Base-by-base conservation (phyloP, 2,888 invertebrate species). In the Drosophila lutescens region DNA sequence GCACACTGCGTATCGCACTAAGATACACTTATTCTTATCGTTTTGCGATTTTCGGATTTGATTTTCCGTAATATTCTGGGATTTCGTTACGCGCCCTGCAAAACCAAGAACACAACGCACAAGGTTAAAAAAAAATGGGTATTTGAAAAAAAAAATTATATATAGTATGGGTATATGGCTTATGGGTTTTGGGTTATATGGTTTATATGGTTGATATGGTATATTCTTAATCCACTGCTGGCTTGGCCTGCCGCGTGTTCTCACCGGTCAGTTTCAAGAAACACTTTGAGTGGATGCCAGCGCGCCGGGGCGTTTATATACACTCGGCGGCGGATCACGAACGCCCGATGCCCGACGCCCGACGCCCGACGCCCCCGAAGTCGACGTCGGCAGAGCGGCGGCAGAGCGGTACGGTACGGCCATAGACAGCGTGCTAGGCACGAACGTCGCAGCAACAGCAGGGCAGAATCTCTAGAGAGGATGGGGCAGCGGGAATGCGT, bases 241-340 rank as follows among this genome's bases (percentile, higher is more conserved):
- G 46, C 26, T 32, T 32, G 30, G 30, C 30, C 30, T 47, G 47
- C 49, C 49, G 71, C 47, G 65, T 73, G 76, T 69, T 74, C 74
- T 74, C 74, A 74, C 74, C 74, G 74, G 76, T 74, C 74, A 70
- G 76, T 87, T 87, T 79, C 82, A 81, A 89, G 88, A 91, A 88
- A 85, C 90, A 90, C 90, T 91, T 90, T 91, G 91, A 91, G 85
- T 91, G 86, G 86, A 78, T 90, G 88, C 83, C 68, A 57, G 57
- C 32, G 47, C 23, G 49, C 53, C 78, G 68, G 46, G 59, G 41
- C 74, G 78, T 46, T 75, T 75, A 50, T 75, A 75, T 75, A 75
- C 78, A 38, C 49, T 53, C 49, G 49, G 17, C 47, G 30, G 17
- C 38, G 57, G 53, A 46, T 38, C 65, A 46, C 54, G 41, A 40